A percentile compares a stretch with the other conserved stretches of the same genome.
Conservation (phyloP, 2,888 invertebrate genomes). For the Drosophila nr. perissopoda region DNA sequence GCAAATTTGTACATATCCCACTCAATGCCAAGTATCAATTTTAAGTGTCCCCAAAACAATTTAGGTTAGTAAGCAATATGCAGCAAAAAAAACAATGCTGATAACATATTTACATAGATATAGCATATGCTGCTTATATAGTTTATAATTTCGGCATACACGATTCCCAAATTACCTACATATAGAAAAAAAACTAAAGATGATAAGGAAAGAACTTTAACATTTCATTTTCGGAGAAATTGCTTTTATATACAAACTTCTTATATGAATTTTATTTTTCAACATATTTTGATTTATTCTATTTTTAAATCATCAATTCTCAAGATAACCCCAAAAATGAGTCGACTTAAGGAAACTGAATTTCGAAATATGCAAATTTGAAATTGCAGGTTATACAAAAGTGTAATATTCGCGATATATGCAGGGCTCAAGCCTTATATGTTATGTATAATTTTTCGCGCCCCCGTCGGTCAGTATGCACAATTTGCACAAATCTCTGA, state of each 20-base stretch:
- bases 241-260: not conserved
- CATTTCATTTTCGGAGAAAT: not conserved
- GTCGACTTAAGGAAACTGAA: not conserved
- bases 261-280: not conserved
- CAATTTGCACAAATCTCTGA: slow-evolving; percentile 56
- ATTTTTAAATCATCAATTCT: not conserved
- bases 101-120: slow-evolving; percentile 1
- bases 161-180: not conserved
- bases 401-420: not conserved
- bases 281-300: not conserved
- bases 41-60: slow-evolving; percentile 64
- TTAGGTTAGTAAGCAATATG: slow-evolving; percentile 65
- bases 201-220: not conserved
- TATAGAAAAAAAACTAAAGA: not conserved
- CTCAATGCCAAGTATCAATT: slow-evolving; percentile 76
- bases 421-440: slow-evolving; percentile 6
- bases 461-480: slow-evolving; percentile 44
- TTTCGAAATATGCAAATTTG: not conserved
- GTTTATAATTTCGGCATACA: not conserved
- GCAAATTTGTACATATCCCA: slow-evolving; percentile 42
- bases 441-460: slow-evolving; percentile 39
- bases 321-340: not conserved
- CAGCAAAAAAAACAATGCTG: slow-evolving; percentile 40
- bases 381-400: not conserved
- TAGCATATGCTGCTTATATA: not conserved